Evolutionary conservation across 1,140 invertebrate species (phyloP).

Genomic region (Rhizoglyphus robini): DNA sequence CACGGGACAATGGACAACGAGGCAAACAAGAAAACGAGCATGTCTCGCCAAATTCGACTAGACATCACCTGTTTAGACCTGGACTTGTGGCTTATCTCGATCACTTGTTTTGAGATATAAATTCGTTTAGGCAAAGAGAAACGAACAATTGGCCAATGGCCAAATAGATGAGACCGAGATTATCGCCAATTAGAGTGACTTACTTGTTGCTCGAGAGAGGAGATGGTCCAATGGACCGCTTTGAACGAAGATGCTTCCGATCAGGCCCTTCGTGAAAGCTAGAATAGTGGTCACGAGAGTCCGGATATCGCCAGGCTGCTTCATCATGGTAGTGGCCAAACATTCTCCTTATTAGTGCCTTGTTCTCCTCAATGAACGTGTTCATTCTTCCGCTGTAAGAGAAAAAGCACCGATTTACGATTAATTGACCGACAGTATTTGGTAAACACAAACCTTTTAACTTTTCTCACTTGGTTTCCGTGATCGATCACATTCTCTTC

Average conservation of each 20-base stretch:
- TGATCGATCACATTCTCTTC: constrained; percentile 20
- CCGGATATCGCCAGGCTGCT: background rate
- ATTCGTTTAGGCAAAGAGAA: no score
- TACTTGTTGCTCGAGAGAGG: constrained; percentile 2
- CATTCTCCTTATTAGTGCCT: constrained; percentile 79
- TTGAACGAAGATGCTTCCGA: background rate
- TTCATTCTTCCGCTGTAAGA: constrained; percentile 78
- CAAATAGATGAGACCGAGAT: no score
- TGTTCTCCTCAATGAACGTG: constrained; percentile 80
- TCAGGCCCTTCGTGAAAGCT: background rate
- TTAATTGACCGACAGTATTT: background rate
- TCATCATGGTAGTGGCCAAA: constrained; percentile 37
- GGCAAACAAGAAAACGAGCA: background rate
- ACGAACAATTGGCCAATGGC: no score
- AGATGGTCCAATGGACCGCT: background rate
- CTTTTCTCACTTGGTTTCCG: background rate
- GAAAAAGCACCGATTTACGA: no score
- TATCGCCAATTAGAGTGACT: background rate
- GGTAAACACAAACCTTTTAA: constrained; percentile 15
- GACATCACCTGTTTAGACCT: background rate
- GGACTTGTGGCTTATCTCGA: background rate
- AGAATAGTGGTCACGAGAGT: background rate
- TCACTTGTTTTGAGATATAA: background rate
- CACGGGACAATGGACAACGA: background rate
- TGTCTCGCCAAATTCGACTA: background rate